A percentile compares a stretch with the other conserved stretches of the same genome.
phyloP scores from a whole-genome alignment of 2,888 invertebrate species.

The Pharmacophagus antenor region DNA sequence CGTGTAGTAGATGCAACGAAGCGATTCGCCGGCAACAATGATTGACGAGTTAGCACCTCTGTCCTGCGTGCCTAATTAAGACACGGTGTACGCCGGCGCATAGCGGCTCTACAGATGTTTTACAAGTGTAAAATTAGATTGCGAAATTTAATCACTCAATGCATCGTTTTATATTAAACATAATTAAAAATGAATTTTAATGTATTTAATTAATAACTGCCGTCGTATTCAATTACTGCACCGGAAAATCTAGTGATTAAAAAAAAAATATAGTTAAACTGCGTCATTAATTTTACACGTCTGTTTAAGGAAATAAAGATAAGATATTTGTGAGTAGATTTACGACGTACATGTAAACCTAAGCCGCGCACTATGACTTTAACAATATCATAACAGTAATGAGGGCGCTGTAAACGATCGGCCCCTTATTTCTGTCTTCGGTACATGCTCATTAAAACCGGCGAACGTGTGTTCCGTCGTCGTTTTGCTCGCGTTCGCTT shows the following conservation, averaged over 20 bases:
- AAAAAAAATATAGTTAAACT: background rate
- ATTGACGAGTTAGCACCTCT: conserved; percentile 79
- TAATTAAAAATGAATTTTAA: background rate
- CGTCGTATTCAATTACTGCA: background rate
- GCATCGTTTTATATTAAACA: background rate
- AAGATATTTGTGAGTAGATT: conserved; percentile 41
- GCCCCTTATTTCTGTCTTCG: conserved; percentile 77
- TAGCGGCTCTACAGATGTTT: conserved; percentile 35
- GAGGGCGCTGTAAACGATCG: conserved; percentile 64
- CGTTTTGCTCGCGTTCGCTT: conserved; percentile 66
- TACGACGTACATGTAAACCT: conserved; percentile 53
- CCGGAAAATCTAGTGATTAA: background rate
- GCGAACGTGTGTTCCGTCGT: conserved; percentile 54
- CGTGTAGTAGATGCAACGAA: conserved; percentile 64
- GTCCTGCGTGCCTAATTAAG: conserved; percentile 73
- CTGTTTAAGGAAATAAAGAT: conserved; percentile 32
- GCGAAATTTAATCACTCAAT: conserved; percentile 46
- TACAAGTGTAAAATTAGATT: conserved; percentile 37
- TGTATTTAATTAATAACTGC: background rate
- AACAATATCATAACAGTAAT: conserved; percentile 77
- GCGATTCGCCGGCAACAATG: conserved; percentile 64
- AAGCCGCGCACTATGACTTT: conserved; percentile 57
- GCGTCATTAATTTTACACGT: conserved; percentile 14
- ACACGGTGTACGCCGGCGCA: conserved; percentile 53
- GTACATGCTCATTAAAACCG: conserved; percentile 76